These are phyloP conservation scores for Podargus strigoides DNA, from an alignment of 2,797 vertebrate species.

Conservation along the genomic window DNA sequence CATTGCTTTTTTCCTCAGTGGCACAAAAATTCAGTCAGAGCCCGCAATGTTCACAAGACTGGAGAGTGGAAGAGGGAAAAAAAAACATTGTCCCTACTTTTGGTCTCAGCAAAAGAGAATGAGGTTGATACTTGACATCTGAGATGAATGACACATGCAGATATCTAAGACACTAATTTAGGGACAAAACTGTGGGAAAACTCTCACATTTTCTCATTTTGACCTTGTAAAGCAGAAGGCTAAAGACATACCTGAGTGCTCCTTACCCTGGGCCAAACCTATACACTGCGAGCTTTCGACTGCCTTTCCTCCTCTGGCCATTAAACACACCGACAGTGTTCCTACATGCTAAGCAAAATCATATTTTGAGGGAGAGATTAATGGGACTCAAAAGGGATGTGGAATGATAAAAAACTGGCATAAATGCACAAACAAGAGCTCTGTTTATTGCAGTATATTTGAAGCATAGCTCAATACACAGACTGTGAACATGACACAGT, in stretches of 20 bases:
- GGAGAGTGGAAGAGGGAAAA: not conserved
- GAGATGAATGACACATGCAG: not conserved
- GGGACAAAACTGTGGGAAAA: not conserved
- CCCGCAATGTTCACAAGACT: not conserved
- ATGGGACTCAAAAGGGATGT: not conserved
- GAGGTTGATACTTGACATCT: too few species aligned
- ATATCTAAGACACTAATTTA: fast-evolving
- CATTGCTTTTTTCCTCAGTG: not conserved
- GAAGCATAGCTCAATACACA: not conserved
- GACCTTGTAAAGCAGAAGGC: not conserved
- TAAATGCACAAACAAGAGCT: not conserved
- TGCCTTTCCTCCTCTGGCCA: not conserved
- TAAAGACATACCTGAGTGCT: not conserved
- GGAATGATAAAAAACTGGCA: not conserved
- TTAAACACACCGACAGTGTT: not conserved
- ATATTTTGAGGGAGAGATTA: not conserved
- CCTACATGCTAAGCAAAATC: not conserved
- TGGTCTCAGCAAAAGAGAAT: not conserved
- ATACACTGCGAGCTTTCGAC: too few species aligned
- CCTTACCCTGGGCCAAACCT: not conserved
- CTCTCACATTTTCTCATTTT: fast-evolving
- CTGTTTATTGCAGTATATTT: not conserved
- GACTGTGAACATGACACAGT: not conserved
- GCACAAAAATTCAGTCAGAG: not conserved
- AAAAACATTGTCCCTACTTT: not conserved